Conservation (phyloP, 1,140 invertebrate genomes). For the Lanistes nyassanus region DNA sequence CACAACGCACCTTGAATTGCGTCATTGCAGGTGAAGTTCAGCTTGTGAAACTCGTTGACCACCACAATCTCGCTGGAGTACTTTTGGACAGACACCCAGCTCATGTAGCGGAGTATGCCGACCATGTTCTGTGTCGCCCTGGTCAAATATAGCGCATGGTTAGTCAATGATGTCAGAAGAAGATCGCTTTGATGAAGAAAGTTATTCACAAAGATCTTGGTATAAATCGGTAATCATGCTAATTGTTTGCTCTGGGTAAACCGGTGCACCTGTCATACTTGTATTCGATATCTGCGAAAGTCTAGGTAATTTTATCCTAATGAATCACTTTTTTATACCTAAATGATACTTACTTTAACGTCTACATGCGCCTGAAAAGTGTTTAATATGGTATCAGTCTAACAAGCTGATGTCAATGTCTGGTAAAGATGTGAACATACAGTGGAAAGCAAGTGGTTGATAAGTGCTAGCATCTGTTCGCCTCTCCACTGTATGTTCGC, state of each 20-base stretch:
- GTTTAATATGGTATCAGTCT: too few relatives aligned
- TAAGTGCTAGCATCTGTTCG: too few relatives aligned
- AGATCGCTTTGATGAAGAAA: neutral
- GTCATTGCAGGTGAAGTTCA: conserved; percentile 47
- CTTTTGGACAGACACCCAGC: conserved; percentile 54
- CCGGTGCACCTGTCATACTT: neutral
- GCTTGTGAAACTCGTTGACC: conserved; percentile 56
- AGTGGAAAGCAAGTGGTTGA: too few relatives aligned
- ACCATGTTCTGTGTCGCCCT: conserved; percentile 40
- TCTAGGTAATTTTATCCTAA: neutral
- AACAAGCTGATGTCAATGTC: too few relatives aligned
- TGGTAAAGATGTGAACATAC: too few relatives aligned
- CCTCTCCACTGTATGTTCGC: too few relatives aligned
- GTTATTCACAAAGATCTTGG: neutral
- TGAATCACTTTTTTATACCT: too few relatives aligned
- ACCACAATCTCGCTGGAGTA: conserved; percentile 59
- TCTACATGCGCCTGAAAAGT: too few relatives aligned
- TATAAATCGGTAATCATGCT: neutral
- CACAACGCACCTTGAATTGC: conserved; percentile 14
- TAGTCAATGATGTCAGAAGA: neutral
- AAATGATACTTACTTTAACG: too few relatives aligned
- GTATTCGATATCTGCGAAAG: neutral
- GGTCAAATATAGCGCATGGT: neutral
- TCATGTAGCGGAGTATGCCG: conserved; percentile 49
- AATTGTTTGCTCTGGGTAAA: neutral